Evolutionary conservation across 2,113 vertebrate species (phyloP), one percentile per base, ranked within the genome.

Genomic region (Deroptyus accipitrinus): DNA sequence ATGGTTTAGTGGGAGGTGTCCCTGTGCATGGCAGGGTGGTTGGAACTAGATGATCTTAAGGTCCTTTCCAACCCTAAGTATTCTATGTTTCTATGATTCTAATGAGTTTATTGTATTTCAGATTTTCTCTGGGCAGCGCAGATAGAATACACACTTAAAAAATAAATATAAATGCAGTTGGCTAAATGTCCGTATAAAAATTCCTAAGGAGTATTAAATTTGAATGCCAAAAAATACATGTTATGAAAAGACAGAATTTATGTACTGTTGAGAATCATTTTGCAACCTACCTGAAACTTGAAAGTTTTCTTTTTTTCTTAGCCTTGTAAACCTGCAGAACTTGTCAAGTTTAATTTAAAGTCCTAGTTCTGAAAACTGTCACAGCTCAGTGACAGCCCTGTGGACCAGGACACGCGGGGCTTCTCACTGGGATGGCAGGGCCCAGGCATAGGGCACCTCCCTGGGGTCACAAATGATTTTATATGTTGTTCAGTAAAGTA

Each of bases 91-190:
- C 52, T 54, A 54, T 54, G 30, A 55, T 31, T 55, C 11, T 69
- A 74, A 91, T 91, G 66, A 84, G 9, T 86, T 95, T 78, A 55
- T 83, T 84, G 51, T 74, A 86, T 86, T 94, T 92, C 33, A 86
- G n/a, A 72, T 94, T 92, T 97, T 96, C 28, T 86, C 61, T 90
- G 79, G 33, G 59, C 22, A 78, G 24, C 16, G 67, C 10, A 96
- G 54, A 63, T 80, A 92, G 95, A 88, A 92, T n/a, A 17, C 88
- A 46, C 48, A 72, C 14, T 73, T 85, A 86, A 90, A 84, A 44
- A 86, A 86, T 55, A 91, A 88, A 86, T 64, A 88, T 18, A 74
- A 82, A 64, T 74, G 14, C 22, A 79, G 17, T 28, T 23, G 24
- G 23, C 33, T 93, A 66, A 69, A 95, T 75, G 9, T 81, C 23